Base-by-base conservation (phyloP, 1,140 invertebrate species). In the Caenorhabditis elegans region DNA sequence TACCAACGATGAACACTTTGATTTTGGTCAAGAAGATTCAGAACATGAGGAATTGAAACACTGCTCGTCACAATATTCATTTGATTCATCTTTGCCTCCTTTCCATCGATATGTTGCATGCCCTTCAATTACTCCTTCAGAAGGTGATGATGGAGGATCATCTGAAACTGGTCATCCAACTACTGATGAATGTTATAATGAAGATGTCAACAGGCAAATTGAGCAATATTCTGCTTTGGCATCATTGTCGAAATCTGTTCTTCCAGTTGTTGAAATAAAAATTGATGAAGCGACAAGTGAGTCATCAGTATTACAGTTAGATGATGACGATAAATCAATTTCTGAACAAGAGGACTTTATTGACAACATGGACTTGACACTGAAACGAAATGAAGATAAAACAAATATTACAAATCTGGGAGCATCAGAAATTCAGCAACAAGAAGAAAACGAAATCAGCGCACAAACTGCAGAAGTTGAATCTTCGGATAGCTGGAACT, bases 31-130 rank as follows among this genome's bases (percentile, higher is more conserved):
- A 24, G 49, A 26, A 53, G 49, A 53, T 3, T 60, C 53, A 3
- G 53, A 60, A 31, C 53, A 60, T 60, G 53, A 60, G n/a, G 53
- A 60, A 31, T 34, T 60, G 8, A 60, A 60, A 17, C 53, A 60
- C 15, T 60, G 53, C n/a, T 60, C 53, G 5, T 60, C 53, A 17
- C 53, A 60, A 34, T 60, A 60, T 60, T 60, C 53, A 17, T 31
- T 60, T 17, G 53, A 60, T 34, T 19, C 53, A 17, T 60, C 53
- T 15, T 28, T 60, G 15, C 53, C 53, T n/a, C 53, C 53, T 17
- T 60, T 60, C 13, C 53, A 60, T 60, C 53, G 34, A 22, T 60
- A 60, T 34, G 53, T 28, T 13, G 53, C 53, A 17, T 60, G 53
- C n/a, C 53, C 53, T 34, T 60, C 53, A 34, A 60, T 60, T 17